These are phyloP conservation scores for Coptodon bakossiorum DNA, from an alignment of 2,113 vertebrate genomes.

Conservation along the genomic window DNA sequence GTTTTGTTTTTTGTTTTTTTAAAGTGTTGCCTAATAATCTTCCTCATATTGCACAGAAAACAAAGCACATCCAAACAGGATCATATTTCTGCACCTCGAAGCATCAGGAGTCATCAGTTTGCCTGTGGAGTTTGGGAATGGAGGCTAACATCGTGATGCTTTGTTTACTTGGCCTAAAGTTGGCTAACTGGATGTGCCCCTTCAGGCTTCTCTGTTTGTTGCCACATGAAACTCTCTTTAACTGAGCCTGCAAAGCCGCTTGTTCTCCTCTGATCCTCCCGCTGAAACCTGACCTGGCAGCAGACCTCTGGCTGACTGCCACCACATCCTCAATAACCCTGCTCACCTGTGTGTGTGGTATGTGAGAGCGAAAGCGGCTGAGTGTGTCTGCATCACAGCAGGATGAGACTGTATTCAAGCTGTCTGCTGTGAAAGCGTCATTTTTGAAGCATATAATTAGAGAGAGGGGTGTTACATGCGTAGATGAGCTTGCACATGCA, in stretches of 20 bases:
- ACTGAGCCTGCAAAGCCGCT: not conserved
- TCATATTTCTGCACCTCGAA: not conserved
- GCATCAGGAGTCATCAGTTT: not conserved
- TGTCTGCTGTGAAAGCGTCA: slow-evolving; percentile 7
- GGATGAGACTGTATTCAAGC: not conserved
- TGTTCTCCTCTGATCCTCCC: not conserved
- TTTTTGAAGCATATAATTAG: not conserved
- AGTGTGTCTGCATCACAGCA: not conserved
- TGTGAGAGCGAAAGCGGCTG: not conserved
- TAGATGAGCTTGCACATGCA: not conserved
- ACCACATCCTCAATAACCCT: slow-evolving; percentile 35
- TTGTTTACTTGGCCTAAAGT: not conserved
- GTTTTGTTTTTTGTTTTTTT: not conserved
- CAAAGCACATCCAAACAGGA: not conserved
- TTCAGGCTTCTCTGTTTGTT: slow-evolving; percentile 17
- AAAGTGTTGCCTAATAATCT: not conserved
- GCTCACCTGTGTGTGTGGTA: slow-evolving; percentile 25
- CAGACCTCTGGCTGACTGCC: slow-evolving; percentile 48
- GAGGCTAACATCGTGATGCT: not conserved
- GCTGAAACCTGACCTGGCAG: slow-evolving; percentile 52
- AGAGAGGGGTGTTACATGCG: not conserved
- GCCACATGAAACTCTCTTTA: slow-evolving; percentile 24
- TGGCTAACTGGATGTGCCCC: not conserved
- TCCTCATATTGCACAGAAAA: not conserved
- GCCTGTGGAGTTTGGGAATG: not conserved